Evolutionary conservation across 35 echinoderm and acorn worm genomes (phyloP).

Genomic region (Holothuria glaberrima): DNA sequence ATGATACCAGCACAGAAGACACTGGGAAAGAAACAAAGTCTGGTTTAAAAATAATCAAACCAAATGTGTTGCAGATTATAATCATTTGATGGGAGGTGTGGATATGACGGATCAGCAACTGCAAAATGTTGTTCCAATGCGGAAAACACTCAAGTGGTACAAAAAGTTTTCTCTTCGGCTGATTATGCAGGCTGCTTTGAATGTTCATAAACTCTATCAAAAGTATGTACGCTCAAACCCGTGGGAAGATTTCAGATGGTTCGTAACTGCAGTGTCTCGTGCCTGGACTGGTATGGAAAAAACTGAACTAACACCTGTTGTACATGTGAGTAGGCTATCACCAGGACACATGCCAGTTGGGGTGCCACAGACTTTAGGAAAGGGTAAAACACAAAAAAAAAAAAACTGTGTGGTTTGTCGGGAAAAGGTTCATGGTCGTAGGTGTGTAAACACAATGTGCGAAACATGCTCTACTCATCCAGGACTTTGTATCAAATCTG

Average conservation of each 20-base stretch:
- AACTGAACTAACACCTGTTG: not conserved
- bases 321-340: not conserved
- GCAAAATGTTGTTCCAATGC: constrained; percentile 22
- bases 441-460: not conserved
- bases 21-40: constrained; percentile 32
- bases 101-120: not conserved
- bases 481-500: not conserved
- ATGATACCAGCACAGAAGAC: constrained; percentile 2
- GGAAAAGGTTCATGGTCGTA: not conserved
- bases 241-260: not conserved
- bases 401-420: not conserved
- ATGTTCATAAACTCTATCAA: no score
- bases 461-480: not conserved
- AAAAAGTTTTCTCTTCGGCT: constrained; percentile 20
- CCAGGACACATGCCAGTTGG: not conserved
- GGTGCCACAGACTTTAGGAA: not conserved
- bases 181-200: constrained; percentile 31
- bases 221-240: no score
- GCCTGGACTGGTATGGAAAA: not conserved
- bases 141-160: constrained; percentile 55
- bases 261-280: not conserved
- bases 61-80: constrained; percentile 45
- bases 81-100: constrained; percentile 42
- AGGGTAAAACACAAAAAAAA: not conserved
- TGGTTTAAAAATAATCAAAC: constrained; percentile 47